Evolutionary conservation across 2,113 vertebrate species (phyloP).

Genomic region (Rousettus leschenaultii): DNA sequence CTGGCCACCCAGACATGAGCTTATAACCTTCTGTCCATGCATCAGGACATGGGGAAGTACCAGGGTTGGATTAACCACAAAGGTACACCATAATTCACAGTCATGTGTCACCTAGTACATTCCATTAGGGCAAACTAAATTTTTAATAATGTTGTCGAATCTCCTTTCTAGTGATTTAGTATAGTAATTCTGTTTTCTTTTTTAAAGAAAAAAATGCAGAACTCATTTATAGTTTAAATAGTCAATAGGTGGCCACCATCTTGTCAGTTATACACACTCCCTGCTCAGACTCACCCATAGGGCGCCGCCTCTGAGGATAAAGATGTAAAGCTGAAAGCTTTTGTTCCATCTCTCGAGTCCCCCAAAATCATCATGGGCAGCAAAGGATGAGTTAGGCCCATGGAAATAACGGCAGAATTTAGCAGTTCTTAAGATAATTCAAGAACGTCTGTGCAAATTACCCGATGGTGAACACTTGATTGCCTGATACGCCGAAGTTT

Average conservation of each 20-base stretch:
- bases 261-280: neutral
- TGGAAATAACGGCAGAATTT: neutral
- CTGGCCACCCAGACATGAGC: rapidly evolving
- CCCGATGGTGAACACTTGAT: rapidly evolving
- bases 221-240: neutral
- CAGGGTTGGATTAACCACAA: neutral
- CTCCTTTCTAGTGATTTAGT: neutral
- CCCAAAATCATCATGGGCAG: neutral
- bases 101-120: neutral
- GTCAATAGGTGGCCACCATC: neutral
- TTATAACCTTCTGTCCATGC: rapidly evolving
- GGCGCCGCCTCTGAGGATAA: neutral
- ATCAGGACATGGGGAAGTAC: neutral
- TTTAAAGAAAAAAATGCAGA: neutral
- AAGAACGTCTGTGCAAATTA: neutral
- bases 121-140: neutral
- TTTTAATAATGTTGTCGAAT: neutral
- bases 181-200: neutral
- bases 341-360: neutral
- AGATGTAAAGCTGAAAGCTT: neutral
- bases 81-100: neutral
- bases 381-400: rapidly evolving
- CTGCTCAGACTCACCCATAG: neutral
- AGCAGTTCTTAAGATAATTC: neutral
- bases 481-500: neutral